Evolutionary conservation across 2,113 vertebrate species (phyloP).

Genomic region (Dasypus novemcinctus): DNA sequence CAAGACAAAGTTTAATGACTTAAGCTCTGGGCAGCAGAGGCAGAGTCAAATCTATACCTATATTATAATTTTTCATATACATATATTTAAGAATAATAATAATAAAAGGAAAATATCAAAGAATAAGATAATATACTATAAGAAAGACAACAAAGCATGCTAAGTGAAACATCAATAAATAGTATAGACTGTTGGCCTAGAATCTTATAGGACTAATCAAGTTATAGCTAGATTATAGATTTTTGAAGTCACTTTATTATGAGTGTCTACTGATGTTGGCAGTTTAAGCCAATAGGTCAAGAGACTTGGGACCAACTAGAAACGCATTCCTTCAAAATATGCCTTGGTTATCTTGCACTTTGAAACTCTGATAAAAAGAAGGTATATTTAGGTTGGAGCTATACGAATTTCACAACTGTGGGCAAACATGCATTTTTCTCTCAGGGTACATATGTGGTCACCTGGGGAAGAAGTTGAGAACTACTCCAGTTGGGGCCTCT

Average conservation of each 20-base stretch:
- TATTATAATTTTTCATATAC: background rate
- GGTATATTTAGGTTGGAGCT: background rate
- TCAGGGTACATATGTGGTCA: background rate
- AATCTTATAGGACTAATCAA: background rate
- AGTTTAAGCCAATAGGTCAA: background rate
- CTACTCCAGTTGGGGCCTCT: background rate
- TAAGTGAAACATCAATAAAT: background rate
- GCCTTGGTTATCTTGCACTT: background rate
- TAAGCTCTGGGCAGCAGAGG: background rate
- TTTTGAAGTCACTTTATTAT: slow-evolving; percentile 35
- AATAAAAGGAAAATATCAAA: slow-evolving; percentile 27
- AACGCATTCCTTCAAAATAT: slow-evolving; percentile 3
- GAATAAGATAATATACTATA: background rate
- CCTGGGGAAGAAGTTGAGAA: background rate
- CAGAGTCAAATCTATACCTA: background rate
- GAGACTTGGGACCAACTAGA: background rate
- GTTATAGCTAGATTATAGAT: background rate
- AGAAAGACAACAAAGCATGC: background rate
- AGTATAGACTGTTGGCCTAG: background rate
- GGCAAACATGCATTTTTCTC: background rate
- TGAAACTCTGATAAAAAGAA: background rate
- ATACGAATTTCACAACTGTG: background rate
- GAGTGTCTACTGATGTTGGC: background rate
- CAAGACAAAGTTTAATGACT: background rate
- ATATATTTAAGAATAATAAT: background rate